Evolutionary conservation across 2,797 vertebrate species (phyloP), one percentile per base, ranked within the genome.

Genomic region (Coranthus polyacanthus): DNA sequence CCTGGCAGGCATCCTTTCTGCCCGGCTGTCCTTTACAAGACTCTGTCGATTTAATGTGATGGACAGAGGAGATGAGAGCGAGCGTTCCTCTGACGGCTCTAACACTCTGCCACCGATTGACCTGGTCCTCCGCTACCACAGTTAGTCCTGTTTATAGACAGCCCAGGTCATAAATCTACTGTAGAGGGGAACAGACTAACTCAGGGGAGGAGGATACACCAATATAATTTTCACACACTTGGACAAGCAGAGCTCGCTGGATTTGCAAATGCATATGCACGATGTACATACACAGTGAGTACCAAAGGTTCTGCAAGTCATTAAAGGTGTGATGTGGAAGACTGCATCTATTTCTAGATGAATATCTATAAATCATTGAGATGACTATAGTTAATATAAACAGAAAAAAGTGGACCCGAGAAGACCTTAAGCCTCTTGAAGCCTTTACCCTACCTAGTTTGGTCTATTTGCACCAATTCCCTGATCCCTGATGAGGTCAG

Each of bases 81-180:
- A 15, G 53, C 16, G n/a, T n/a, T 71, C 56, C 66, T 81, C 39
- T 73, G 78, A 78, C 81, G 76, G 79, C 72, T 72, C 62, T 70
- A 61, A 72, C 60, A 52, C 68, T 62, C 70, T 78, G 72, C 44
- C 56, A 78, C 69, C 71, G 29, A 65, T 79, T 83, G 86, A 86
- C 83, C 74, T 3, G 65, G 57, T 82, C 77, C 74, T 67, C 65
- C 49, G 68, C 67, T 43, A 24, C 69, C 69, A 78, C 83, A 50
- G 59, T 73, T 63, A 63, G 71, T 78, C 77, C 67, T 59, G 24
- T 79, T 83, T 81, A 83, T 74, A 59, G 62, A 80, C 75, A 72
- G 78, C 42, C 11, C 17, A 60, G 74, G 59, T 46, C 59, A 41
- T 83, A 84, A 84, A 84, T 83, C 81, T 32, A 41, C 38, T 41